Evolutionary conservation across 2,888 invertebrate genomes (phyloP).

Genomic region (Eupelmus urozonus): DNA sequence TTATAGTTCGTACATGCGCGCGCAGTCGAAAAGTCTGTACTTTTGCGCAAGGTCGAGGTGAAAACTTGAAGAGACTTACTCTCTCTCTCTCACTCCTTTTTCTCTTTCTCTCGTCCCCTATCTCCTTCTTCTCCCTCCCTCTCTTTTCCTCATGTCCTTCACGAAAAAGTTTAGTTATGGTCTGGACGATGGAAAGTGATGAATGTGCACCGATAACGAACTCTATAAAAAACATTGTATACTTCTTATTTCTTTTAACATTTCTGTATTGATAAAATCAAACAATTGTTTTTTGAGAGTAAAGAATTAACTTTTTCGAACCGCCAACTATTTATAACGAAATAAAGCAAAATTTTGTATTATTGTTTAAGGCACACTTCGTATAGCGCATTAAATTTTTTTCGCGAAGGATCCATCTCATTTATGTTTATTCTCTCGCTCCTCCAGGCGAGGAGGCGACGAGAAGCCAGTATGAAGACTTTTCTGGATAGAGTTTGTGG

Average conservation of each 20-base stretch:
- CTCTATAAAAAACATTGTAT: no score
- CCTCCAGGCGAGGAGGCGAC: conserved; percentile 45
- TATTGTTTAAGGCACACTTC: neutral
- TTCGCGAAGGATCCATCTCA: neutral
- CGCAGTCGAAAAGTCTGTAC: neutral
- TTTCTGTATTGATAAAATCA: no score
- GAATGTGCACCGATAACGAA: neutral
- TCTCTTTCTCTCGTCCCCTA: no score
- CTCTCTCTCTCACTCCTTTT: no score
- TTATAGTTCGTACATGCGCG: no score
- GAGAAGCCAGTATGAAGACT: conserved; percentile 16
- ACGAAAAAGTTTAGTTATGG: neutral
- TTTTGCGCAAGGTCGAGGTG: neutral
- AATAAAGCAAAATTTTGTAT: neutral
- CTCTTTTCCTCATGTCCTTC: neutral
- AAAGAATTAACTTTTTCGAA: no score
- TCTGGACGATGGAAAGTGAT: neutral
- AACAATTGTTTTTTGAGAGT: no score
- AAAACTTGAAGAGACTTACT: conserved; percentile 17
- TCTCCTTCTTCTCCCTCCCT: neutral
- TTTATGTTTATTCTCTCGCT: conserved; percentile 15
- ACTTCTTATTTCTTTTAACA: no score
- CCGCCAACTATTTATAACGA: neutral
- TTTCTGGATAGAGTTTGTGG: no score
- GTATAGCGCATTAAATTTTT: conserved; percentile 11